Base-by-base conservation (phyloP, 1,140 invertebrate species). In the Aphelenchoides besseyi region DNA sequence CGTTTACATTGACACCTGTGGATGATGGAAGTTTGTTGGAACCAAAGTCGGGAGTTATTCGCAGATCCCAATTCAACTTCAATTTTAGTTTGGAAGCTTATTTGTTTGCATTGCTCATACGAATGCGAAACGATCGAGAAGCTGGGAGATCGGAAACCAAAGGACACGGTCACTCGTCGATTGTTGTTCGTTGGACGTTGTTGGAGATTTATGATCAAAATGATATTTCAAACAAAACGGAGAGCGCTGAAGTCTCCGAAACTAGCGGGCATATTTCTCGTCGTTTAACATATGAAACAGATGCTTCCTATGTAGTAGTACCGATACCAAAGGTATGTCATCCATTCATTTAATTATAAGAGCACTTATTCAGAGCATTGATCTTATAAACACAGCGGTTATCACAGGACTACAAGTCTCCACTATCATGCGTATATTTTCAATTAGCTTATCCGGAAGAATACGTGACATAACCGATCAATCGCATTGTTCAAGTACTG, bases 391-490 rank as follows among this genome's bases (percentile, higher is more conserved):
- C 87, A 94, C 93, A 1, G 95, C 95, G 0, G 91, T 96, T 68
- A 87, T 98, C 75, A 96, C 94, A 0, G 94, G 94, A 0, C 89
- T 91, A 36, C 92, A 94, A 87, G 92, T 96, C 63, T 93, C 92
- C 1, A 92, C 94, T 78, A 91, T 93, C 2, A 92, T 98, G 91
- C 93, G 93, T 86, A 91, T 98, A 52, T 92, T 94, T 83, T 92
- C 94, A 74, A 92, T 97, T 1, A 94, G 91, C 35, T 92, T 95
- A 84, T 91, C 91, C 0, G 94, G 94, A 30, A 92, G 92, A 86
- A 91, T 96, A 0, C 92, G 92, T 68, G 94, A 97, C 85, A 93
- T 97, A 53, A 96, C 94, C 9, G 86, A 94, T n/a, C 92, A 95
- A 84, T 92, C 93, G 55, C 93, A 92, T 33, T 98, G 95, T 85